Conservation (phyloP, 2,888 invertebrate genomes). For the Ypsolopha scabrella region DNA sequence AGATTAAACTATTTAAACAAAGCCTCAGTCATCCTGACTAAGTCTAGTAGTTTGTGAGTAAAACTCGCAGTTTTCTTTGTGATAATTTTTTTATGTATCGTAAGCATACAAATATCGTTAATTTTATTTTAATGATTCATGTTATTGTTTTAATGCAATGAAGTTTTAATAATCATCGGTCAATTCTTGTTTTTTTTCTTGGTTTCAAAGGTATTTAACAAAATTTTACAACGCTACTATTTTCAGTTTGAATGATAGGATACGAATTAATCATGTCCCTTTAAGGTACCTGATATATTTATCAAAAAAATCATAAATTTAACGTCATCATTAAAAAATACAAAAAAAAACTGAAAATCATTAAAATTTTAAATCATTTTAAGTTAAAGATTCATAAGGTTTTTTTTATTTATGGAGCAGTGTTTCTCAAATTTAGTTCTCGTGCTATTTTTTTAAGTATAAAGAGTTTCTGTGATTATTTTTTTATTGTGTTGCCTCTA, state of each 20-base stretch:
- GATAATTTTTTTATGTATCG: constrained; percentile 22
- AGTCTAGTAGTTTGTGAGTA: constrained; percentile 22
- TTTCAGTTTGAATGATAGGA: constrained; percentile 12
- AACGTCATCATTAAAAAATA: constrained; percentile 10
- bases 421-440: constrained; percentile 55
- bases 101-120: background rate
- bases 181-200: background rate
- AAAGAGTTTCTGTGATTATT: constrained; percentile 47
- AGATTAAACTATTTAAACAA: background rate
- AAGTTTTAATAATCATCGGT: background rate
- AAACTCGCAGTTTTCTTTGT: constrained; percentile 40
- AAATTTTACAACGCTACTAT: background rate
- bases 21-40: too few relatives aligned
- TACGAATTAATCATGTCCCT: constrained; percentile 35
- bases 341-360: constrained; percentile 10
- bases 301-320: constrained; percentile 27
- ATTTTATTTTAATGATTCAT: background rate
- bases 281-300: constrained; percentile 56
- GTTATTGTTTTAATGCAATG: background rate
- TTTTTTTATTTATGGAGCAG: constrained; percentile 37
- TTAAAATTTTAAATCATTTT: constrained; percentile 4
- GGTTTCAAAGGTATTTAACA: background rate
- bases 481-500: constrained; percentile 20
- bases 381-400: background rate
- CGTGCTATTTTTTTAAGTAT: constrained; percentile 15